phyloP scores from a whole-genome alignment of 1,140 invertebrate genomes.

The Penaeus indicus region DNA sequence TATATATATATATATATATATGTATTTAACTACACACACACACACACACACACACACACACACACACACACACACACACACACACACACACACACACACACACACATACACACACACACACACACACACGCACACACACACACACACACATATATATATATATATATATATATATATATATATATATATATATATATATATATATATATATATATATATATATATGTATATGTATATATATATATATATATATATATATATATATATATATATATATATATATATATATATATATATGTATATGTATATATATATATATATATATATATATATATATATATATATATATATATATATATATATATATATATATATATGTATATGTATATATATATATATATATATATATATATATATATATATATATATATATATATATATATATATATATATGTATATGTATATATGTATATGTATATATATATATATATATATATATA shows the following conservation, averaged over 20 bases:
- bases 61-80: too few relatives aligned
- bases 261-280: conserved; percentile 11
- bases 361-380: conserved; percentile 13
- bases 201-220: too few relatives aligned
- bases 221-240: background rate
- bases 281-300: conserved; percentile 16
- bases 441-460: conserved; percentile 6
- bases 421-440: conserved; percentile 6
- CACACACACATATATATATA: too few relatives aligned
- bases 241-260: conserved; percentile 1
- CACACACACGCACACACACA: too few relatives aligned
- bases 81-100: too few relatives aligned
- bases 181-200: too few relatives aligned
- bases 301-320: background rate
- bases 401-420: conserved; percentile 5
- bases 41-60: too few relatives aligned
- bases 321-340: background rate
- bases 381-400: conserved; percentile 6
- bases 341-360: conserved; percentile 16
- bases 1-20: conserved; percentile 9
- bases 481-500: conserved; percentile 20
- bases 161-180: too few relatives aligned
- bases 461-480: conserved; percentile 6
- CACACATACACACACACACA: too few relatives aligned
- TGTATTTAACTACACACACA: background rate